Percentiles rank a stretch among this genome's conserved stretches.
phyloP scores from a whole-genome alignment of 2,888 invertebrate genomes.

The Sphaerophoria taeniata region DNA sequence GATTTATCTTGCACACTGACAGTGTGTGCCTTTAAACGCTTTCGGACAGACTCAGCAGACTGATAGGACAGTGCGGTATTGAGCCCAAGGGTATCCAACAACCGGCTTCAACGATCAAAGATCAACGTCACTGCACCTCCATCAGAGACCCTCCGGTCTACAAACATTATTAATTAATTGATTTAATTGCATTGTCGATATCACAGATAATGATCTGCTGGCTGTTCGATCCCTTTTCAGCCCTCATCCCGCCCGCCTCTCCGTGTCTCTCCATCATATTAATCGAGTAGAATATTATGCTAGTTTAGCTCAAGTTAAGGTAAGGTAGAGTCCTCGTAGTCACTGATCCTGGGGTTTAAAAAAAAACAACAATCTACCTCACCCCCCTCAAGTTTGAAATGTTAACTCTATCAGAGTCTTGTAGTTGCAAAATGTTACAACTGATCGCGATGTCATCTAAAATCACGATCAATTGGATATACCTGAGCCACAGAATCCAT shows the following conservation, averaged over 20 bases:
- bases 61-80: constrained; percentile 45
- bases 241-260: not conserved
- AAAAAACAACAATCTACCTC: constrained; percentile 38
- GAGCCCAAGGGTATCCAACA: constrained; percentile 54
- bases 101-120: not conserved
- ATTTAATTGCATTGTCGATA: constrained; percentile 83
- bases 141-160: constrained; percentile 66
- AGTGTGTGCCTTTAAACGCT: constrained; percentile 63
- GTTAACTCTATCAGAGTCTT: constrained; percentile 69
- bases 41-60: constrained; percentile 28
- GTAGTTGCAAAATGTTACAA: constrained; percentile 64
- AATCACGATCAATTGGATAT: constrained; percentile 79
- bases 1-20: constrained; percentile 71
- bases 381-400: constrained; percentile 45
- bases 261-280: not conserved
- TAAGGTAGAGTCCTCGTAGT: not conserved
- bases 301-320: constrained; percentile 44
- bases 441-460: constrained; percentile 80
- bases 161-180: constrained; percentile 82
- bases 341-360: constrained; percentile 22
- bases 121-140: constrained; percentile 51
- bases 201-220: constrained; percentile 79
- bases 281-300: constrained; percentile 18
- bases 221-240: constrained; percentile 61
- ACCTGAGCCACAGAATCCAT: constrained; percentile 57